Evolutionary conservation across 2,888 invertebrate species (phyloP), one percentile per base, ranked within the genome.

Genomic region (Agrenia bidenticulata): DNA sequence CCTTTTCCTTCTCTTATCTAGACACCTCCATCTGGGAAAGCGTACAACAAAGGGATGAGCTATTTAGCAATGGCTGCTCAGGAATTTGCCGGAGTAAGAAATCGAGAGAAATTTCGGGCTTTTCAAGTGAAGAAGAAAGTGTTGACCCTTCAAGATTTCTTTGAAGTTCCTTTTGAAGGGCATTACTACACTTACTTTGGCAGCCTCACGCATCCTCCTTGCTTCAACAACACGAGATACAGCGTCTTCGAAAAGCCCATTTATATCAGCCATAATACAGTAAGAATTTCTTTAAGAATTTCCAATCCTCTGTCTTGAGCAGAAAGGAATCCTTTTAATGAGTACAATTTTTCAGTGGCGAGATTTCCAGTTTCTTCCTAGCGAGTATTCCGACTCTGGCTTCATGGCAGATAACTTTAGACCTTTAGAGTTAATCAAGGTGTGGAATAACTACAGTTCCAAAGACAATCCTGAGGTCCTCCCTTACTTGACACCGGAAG

Each of bases 131-230:
- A 13, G 2, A 53, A 59, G 37, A 58, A 58, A 17, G 39, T 66
- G 0, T 17, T 66, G 11, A 26, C 26, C 1, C 19, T 66, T 19
- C 49, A 63, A n/a, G 66, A 66, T 23, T 60, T 66, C 50, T 60
- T 66, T 21, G 2, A 55, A 27, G 7, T 23, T 15, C 45, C 27
- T 0, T 37, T 45, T 1, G 7, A 2, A 17, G 63, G 63, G 7
- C 17, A 17, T 11, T 66, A 63, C 24, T 66, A 66, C 37, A 63
- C 63, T 9, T 66, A 66, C 32, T 15, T 42, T 23, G 66, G 66
- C 1, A 55, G 54, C 19, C 39, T 66, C 11, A 54, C 66, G 2
- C 59, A 63, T 26, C 66, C 66, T 13, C 66, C 66, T n/a, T 66
- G 66, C 19, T 37, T 63, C 13, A 63, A 63, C 1, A 32, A 63